Base-by-base conservation (phyloP, 2,888 invertebrate species). In the Lasioglossum morio region DNA sequence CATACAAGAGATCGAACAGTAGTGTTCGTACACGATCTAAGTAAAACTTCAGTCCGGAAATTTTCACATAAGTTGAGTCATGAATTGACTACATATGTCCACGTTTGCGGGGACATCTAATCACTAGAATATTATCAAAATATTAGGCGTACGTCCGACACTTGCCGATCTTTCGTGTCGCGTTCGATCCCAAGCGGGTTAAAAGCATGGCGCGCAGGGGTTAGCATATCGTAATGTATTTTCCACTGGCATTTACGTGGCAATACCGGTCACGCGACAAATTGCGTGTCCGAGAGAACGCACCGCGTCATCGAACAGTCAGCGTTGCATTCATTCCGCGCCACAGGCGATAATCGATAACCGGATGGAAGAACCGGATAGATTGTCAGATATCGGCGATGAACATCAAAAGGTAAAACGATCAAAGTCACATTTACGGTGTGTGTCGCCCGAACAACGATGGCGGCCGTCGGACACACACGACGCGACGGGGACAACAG, bases 371-470 rank as follows among this genome's bases (percentile, higher is more conserved):
- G 78, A 60, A 76, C 86, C 73, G 75, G 77, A 86, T 86, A 86
- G 86, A 86, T 86, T 82, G 86, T 86, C 86, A 86, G 86, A 85
- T 85, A 86, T 86, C 86, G 81, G 34, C 79, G 75, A 86, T 81
- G 86, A 86, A 86, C 84, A 86, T 86, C 86, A 86, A 86, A 86
- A 86, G 86, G 86, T 79, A 79, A 82, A 86, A 73, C 86, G 86
- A 82, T 86, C 86, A 82, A 86, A 86, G 86, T 86, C 79, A 86
- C 69, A 77, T 86, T 86, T 79, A 79, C 76, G 80, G 69, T 46
- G 77, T 48, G 40, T 43, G 75, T 77, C 84, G 84, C n/a, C 46
- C 76, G 63, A 63, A 63, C 63, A 30, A 30, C 63, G 57, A 57
- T 57, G 57, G 57, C 57, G 57, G 57, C 12, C 57, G 57, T n/a